Evolutionary conservation across 2,113 vertebrate genomes (phyloP).

Genomic region (Poecile atricapillus): DNA sequence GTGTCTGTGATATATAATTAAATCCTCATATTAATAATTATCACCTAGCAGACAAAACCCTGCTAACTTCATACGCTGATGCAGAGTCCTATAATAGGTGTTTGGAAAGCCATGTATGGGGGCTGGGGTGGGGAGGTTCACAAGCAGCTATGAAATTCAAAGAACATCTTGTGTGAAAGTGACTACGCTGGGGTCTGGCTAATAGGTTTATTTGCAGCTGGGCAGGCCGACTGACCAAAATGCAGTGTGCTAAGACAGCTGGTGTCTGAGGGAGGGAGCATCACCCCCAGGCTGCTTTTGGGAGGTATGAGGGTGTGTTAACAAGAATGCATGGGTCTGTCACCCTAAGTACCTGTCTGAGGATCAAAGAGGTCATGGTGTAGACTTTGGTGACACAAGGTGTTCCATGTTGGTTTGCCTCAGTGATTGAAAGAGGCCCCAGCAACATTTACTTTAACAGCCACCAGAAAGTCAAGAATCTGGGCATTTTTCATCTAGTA

Average conservation of each 20-base stretch:
- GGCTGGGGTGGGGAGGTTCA: background rate
- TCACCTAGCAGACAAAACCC: background rate
- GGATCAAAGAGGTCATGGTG: background rate
- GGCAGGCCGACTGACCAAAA: background rate
- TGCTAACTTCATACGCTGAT: background rate
- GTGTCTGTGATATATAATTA: background rate
- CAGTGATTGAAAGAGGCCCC: background rate
- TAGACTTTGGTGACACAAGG: background rate
- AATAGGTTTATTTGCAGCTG: background rate
- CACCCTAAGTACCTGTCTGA: background rate
- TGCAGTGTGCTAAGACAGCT: background rate
- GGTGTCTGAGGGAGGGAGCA: background rate
- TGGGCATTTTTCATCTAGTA: background rate
- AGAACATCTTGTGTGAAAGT: background rate
- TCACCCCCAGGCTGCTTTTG: background rate
- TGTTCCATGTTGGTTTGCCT: rapidly evolving
- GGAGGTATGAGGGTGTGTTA: background rate
- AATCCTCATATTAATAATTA: background rate
- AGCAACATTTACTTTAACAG: background rate
- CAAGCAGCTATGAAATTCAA: background rate
- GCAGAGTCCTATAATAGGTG: background rate
- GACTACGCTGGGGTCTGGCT: background rate
- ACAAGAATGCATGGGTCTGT: background rate
- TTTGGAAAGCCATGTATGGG: background rate
- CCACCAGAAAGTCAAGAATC: background rate